A percentile compares a stretch with the other conserved stretches of the same genome.
phyloP scores from a whole-genome alignment of 2,888 invertebrate species.

The Protophormia terraenovae region DNA sequence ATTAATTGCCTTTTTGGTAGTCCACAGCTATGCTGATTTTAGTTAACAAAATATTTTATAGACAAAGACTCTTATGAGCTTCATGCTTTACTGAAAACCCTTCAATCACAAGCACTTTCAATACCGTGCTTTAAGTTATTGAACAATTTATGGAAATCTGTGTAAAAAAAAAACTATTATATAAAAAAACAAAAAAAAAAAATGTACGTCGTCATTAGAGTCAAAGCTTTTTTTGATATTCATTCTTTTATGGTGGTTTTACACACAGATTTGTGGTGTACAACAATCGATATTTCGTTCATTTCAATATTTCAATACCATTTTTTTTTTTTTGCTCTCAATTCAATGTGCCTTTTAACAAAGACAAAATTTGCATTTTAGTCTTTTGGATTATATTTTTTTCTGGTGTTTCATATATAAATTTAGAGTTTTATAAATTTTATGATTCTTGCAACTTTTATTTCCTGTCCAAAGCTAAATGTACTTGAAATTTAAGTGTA shows the following conservation, averaged over 20 bases:
- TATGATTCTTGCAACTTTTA: neutral
- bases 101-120: neutral
- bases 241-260: conserved; percentile 34
- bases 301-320: neutral
- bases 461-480: neutral
- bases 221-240: conserved; percentile 51
- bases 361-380: conserved; percentile 44
- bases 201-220: conserved; percentile 28
- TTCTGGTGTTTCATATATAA: neutral
- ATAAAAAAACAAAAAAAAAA: neutral
- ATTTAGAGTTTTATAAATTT: conserved; percentile 21
- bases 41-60: no score
- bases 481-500: conserved; percentile 34
- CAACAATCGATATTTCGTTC: neutral
- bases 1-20: no score
- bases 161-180: neutral
- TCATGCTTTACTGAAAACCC: no score
- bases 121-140: conserved; percentile 11
- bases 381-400: conserved; percentile 31
- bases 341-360: conserved; percentile 20
- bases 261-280: conserved; percentile 34
- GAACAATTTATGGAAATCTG: conserved; percentile 62
- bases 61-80: no score
- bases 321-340: neutral
- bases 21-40: no score